Base-by-base conservation (phyloP, 2,888 invertebrate species). In the Mythimna impura region DNA sequence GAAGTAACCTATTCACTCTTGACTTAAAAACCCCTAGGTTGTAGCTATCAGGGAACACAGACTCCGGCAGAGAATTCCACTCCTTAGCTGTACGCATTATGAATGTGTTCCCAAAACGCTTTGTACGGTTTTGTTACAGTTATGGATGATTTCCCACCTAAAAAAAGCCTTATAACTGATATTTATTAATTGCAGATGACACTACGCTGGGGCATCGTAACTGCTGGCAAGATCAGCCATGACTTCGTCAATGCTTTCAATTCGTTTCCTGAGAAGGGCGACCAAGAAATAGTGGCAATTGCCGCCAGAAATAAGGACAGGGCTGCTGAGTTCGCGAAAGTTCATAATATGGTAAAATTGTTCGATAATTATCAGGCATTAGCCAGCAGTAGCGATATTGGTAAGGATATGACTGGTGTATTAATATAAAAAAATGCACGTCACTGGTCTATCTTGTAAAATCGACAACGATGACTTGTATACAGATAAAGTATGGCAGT, bases 171-270 rank as follows among this genome's bases (percentile, higher is more conserved):
- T 6, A 30, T 30, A 57, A 57, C 30, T 57, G 25, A 34, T 9
- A 57, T 17, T 30, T 30, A 2, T 52, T 47, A 0, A 70, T 84
- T 85, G 47, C 85, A 96, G 95, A 96, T 96, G 96, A 86, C 93
- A 65, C 81, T 98, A 65, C 97, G 97, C 83, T 99, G 99, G 99
- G 99, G 99, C 74, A 98, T 99, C 76, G 97, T 97, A 6, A 97
- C 98, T 58, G 97, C 98, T 63, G 99, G 98, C 0, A 97, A 97
- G 93, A 99, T 99, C 84, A 97, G 97, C 84, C 97, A 98, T 91
- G 99, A 99, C 91, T 99, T 99, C 91, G 97, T 97, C 5, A 97
- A 97, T 47, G 98, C 98, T 2, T 83, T 98, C 9, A 96, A 97
- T 82, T 97, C 97, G 0, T 96, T 97, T 66, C 97, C 98, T 0